Evolutionary conservation across 2,888 invertebrate species (phyloP).

Genomic region (Eulithis prunata): DNA sequence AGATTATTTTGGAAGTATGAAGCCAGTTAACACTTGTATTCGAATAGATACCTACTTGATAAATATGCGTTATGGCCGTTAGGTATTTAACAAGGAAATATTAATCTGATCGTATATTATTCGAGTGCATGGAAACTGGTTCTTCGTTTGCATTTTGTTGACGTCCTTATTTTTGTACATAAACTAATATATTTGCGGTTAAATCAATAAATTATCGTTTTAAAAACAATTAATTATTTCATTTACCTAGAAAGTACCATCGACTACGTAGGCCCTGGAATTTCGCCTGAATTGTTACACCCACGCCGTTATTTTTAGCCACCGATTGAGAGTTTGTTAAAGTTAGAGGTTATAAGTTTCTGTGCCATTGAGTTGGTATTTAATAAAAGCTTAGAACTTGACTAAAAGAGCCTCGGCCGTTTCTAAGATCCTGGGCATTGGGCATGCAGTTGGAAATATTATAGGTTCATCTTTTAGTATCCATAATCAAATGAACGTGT

Average conservation of each 20-base stretch:
- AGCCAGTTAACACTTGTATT: conserved; percentile 37
- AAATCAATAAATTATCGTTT: conserved; percentile 83
- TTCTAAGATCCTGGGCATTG: too few relatives aligned
- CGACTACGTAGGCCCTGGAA: too few relatives aligned
- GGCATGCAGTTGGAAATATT: too few relatives aligned
- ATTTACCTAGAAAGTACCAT: conserved; percentile 5
- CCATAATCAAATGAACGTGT: too few relatives aligned
- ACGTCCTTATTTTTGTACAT: conserved; percentile 78
- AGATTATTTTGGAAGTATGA: conserved; percentile 42
- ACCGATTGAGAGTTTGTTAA: too few relatives aligned
- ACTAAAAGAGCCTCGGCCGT: too few relatives aligned
- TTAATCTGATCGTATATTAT: conserved; percentile 24
- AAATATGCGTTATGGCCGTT: conserved; percentile 6
- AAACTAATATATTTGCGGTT: conserved; percentile 83
- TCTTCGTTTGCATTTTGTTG: conserved; percentile 80
- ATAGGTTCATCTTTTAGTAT: too few relatives aligned
- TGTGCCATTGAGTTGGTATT: too few relatives aligned
- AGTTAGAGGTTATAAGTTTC: too few relatives aligned
- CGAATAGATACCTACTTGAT: conserved; percentile 23
- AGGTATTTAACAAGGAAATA: conserved; percentile 30
- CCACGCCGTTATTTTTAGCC: too few relatives aligned
- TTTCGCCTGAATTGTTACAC: too few relatives aligned
- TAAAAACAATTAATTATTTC: conserved; percentile 57
- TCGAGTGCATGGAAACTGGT: conserved; percentile 53
- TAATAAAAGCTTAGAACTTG: too few relatives aligned